Conservation (phyloP, 1,140 invertebrate genomes). For the Megathymus violae region DNA sequence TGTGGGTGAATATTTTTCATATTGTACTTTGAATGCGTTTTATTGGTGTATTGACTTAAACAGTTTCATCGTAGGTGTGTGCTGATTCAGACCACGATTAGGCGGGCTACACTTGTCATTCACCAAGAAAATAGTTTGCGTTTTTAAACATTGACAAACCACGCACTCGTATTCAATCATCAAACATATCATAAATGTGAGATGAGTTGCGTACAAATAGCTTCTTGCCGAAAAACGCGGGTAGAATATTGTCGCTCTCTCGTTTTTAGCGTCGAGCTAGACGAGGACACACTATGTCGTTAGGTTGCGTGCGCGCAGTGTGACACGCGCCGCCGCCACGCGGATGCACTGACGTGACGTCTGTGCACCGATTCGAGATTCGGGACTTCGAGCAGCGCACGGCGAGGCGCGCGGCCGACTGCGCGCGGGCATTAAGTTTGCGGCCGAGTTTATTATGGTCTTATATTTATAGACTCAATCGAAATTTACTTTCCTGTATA, state of each 20-base stretch:
- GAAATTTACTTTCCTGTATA: slow-evolving; percentile 50
- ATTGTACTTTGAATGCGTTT: background rate
- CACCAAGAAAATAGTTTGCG: slow-evolving; percentile 18
- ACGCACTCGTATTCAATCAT: slow-evolving; percentile 8
- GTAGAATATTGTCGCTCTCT: slow-evolving; percentile 26
- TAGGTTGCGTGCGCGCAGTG: slow-evolving; percentile 6
- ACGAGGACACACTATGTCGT: slow-evolving; percentile 35
- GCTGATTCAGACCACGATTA: slow-evolving; percentile 19
- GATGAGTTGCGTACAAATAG: slow-evolving; percentile 6
- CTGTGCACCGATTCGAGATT: background rate
- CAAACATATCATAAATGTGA: background rate
- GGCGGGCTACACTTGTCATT: slow-evolving; percentile 14
- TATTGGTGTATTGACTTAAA: background rate
- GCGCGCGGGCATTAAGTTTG: slow-evolving; percentile 50
- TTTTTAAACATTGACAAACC: slow-evolving; percentile 30
- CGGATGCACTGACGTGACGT: slow-evolving; percentile 23
- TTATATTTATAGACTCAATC: slow-evolving; percentile 69
- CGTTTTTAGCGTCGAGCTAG: slow-evolving; percentile 33
- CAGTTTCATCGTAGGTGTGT: background rate
- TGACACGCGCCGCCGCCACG: background rate
- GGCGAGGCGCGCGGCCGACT: slow-evolving; percentile 57
- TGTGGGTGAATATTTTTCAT: slow-evolving; percentile 28
- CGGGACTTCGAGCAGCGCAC: slow-evolving; percentile 40
- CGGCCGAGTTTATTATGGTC: slow-evolving; percentile 63
- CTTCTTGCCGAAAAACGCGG: slow-evolving; percentile 17